Base-by-base conservation (phyloP, 2,113 vertebrate species). In the Tragelaphus imberbis region DNA sequence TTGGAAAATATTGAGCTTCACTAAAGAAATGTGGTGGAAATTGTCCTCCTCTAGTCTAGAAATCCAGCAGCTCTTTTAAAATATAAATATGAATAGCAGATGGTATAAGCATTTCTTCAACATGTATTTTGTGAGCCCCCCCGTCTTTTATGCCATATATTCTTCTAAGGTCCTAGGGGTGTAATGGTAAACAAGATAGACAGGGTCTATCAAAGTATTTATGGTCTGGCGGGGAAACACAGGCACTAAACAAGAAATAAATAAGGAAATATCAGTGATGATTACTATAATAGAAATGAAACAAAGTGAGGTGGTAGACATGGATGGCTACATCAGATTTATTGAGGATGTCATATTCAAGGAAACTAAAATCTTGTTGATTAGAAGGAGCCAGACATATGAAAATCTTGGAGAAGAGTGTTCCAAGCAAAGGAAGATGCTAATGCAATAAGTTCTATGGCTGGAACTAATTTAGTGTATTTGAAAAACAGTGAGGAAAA, bases 1-100 rank as follows among this genome's bases (percentile, higher is more conserved):
- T 36, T 63, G 28, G 89, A 93, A 95, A 94, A 91, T 85, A 84
- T 6, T 96, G 63, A 88, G 27, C 40, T 94, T 94, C 55, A 40
- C 33, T 86, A 88, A 96, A 77, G 85, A 90, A 88, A 94, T 89
- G 51, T 93, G 44, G 58, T 81, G 47, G 68, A 95, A 68, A 44
- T 84, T 81, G 30, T 47, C 12, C 49, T 90, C 2, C 5, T 40
- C 19, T 75, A 40, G 68, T 86, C n/a, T 77, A 95, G 71, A 96
- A 81, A 91, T 27, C 19, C 17, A 95, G 55, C 47, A 68, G 10
- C 58, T 96, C 44, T 97, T 94, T 65, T 44, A 81, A 63, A 80
- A 58, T 40, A n/a, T 9, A 81, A 84, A 17, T 49, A 11, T 25
- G 5, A n/a, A 27, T 71, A 90, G 21, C 71, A 87, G 49, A 84